phyloP scores from a whole-genome alignment of 2,797 vertebrate species.

The Syndactyla subalaris region DNA sequence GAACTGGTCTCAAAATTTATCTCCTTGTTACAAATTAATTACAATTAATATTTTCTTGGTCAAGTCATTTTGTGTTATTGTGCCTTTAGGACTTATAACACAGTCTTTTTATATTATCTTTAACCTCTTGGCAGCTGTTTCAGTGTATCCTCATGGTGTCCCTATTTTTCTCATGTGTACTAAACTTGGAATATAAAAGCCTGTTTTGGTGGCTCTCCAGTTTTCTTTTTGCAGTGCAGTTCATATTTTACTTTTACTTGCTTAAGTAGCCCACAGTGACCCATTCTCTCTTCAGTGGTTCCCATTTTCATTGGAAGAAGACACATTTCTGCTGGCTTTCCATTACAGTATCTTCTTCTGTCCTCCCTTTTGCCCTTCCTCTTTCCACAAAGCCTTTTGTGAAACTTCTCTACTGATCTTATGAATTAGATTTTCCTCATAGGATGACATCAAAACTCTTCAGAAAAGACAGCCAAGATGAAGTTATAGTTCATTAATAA shows the following conservation, averaged over 20 bases:
- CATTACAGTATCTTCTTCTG: background rate
- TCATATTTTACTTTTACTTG: conserved; percentile 21
- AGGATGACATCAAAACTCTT: background rate
- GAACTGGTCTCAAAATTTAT: conserved; percentile 5
- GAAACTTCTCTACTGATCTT: background rate
- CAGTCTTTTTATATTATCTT: background rate
- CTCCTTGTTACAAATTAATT: conserved; percentile 19
- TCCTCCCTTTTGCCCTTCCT: background rate
- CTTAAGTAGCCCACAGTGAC: conserved; percentile 2
- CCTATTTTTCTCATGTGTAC: background rate
- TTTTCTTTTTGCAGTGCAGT: background rate
- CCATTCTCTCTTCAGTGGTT: background rate
- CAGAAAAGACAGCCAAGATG: background rate
- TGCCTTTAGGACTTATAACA: background rate
- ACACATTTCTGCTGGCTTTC: conserved; percentile 1
- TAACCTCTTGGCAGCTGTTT: background rate
- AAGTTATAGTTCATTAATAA: background rate
- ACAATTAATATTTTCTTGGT: background rate
- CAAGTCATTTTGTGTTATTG: background rate
- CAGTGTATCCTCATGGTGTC: background rate
- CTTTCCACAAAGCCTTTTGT: background rate
- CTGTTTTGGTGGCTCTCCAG: conserved; percentile 6
- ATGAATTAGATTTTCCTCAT: background rate
- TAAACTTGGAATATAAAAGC: background rate
- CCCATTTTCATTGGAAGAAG: background rate